Conservation (phyloP, 2,797 vertebrate species). For the Acrossocheilus fasciatus region DNA sequence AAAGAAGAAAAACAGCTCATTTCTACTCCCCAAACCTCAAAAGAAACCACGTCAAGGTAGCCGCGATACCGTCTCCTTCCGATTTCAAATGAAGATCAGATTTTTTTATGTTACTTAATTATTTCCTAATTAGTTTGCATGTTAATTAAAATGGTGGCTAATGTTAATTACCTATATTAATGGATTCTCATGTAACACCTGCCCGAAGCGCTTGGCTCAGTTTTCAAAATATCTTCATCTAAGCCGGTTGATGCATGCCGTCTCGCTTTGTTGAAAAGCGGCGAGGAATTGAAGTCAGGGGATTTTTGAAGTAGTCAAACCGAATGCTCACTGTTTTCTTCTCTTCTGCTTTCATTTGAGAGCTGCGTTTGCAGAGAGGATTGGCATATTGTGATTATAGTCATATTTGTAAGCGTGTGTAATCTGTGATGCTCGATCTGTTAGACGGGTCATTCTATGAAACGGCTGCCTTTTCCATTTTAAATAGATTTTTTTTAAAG, state of each 20-base stretch:
- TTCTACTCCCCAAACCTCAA: constrained; percentile 57
- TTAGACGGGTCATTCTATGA: neutral
- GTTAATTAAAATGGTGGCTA: constrained; percentile 99
- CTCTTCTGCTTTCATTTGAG: constrained; percentile 55
- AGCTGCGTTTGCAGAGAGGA: constrained; percentile 36
- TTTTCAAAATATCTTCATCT: constrained; percentile 96
- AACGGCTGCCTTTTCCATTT: neutral
- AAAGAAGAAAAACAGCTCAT: constrained; percentile 51
- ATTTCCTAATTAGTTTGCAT: constrained; percentile 98
- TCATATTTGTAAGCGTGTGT: constrained; percentile 8
- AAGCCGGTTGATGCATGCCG: constrained; percentile 70
- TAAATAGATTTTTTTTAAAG: neutral
- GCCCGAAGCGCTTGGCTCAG: constrained; percentile 91
- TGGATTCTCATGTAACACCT: constrained; percentile 96
- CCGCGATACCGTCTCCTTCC: constrained; percentile 57
- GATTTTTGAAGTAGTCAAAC: constrained; percentile 60
- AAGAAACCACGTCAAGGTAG: constrained; percentile 53
- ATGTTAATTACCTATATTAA: constrained; percentile 99
- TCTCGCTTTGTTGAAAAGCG: constrained; percentile 64
- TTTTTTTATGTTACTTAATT: constrained; percentile 91
- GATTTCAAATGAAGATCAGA: constrained; percentile 87
- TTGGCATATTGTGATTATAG: constrained; percentile 19
- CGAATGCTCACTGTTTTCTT: constrained; percentile 40
- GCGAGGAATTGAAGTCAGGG: constrained; percentile 59
- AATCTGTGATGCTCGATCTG: neutral